Base-by-base conservation (phyloP, 1,140 invertebrate genomes). In the Drosophila saltans region DNA sequence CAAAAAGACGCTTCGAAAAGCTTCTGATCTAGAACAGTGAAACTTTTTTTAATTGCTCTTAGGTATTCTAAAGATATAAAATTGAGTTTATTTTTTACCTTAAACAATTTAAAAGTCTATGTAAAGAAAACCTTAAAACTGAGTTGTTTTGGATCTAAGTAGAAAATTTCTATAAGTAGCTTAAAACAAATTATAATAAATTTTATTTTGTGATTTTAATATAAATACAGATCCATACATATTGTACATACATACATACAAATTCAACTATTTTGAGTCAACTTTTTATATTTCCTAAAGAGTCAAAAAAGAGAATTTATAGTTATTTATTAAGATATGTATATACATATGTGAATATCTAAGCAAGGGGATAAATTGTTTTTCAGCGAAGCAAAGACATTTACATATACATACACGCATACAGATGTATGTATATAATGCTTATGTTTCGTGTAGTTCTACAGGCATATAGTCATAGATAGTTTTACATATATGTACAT, bases 341-440 rank as follows among this genome's bases (percentile, higher is more conserved):
- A 21, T 26, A 52, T 7, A 26, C 26, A 52, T 4, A 52, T 48
- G 24, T 52, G 45, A 7, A 36, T 26, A 52, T 52, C 21, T 26
- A 26, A 26, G 45, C 45, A 52, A 10, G 3, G 6, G 45, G 21
- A 52, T 26, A 52, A 52, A 52, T 26, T 52, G 45, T 52, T 26
- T 52, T 52, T 52, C 45, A 52, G 45, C 45, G 45, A 4, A 52
- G 45, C 45, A 24, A 52, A 52, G 21, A 52, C 45, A 52, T 52
- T 52, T 26, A 26, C 45, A 52, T 52, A 52, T 26, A 52, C 24
- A 24, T n/a, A 9, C 45, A 52, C 10, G 9, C 45, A 52, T 52
- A 48, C 16, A 21, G 6, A 1, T 45, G 43, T 8, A 24, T 9
- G 2, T 9, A 48, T 2, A 48, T 48, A 48, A 7, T 36, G 1